Base-by-base conservation (phyloP, 2,888 invertebrate species). In the Pseudoips prasinana region DNA sequence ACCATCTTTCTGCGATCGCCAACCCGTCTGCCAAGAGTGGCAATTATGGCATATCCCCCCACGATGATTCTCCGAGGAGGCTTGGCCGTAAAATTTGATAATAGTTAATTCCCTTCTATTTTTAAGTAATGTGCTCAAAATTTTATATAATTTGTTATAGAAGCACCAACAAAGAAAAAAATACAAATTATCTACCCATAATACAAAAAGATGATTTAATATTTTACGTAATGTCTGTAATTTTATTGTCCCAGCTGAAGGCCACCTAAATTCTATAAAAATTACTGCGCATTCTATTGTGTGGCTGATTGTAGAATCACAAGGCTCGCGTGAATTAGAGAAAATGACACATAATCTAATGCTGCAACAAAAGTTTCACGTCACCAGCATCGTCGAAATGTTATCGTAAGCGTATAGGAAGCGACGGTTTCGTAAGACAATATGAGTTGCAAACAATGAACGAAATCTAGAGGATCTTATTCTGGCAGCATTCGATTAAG, bases 401-500 rank as follows among this genome's bases (percentile, higher is more conserved):
- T 55, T 56, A 64, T 56, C 54, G 42, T 57, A 53, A 53, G 38
- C 34, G 31, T 48, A 25, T 1, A 47, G 60, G 60, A 58, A 61
- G 57, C 45, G 34, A 26, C 44, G 44, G 33, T 69, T 63, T 53
- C 52, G 51, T 61, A 63, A 70, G 32, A 61, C 43, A 58, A 58
- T 57, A 55, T 50, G 46, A 30, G 29, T 34, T 38, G 41, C 54
- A 54, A 59, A 71, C 66, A 69, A 67, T 63, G 52, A 49, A 61
- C 25, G 34, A 56, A 59, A 58, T 46, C 35, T 46, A 35, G 10
- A 26, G 27, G 19, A 30, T 18, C 25, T 31, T 52, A 62, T 64
- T 64, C 47, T 56, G 22, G 25, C 20, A 42, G 27, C 29, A 23
- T 19, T 1, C 22, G 33, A 39, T 34, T n/a, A n/a, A n/a, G n/a